These are phyloP conservation scores for Lordiphosa collinella DNA, from an alignment of 1,140 invertebrate species.

Conservation along the genomic window DNA sequence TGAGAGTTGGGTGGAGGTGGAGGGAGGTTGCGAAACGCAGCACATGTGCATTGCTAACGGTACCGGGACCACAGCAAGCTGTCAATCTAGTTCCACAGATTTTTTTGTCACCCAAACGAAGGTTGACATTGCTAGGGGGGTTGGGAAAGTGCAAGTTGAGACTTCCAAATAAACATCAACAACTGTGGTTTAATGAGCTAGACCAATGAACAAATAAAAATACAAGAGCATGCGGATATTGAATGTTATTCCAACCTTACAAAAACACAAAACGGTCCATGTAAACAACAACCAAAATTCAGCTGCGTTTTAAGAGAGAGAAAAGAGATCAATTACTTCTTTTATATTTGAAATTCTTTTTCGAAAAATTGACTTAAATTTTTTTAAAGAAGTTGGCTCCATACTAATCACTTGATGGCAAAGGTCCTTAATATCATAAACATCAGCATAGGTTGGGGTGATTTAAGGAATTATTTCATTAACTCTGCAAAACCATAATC, in stretches of 20 bases:
- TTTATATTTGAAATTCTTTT: too few species aligned
- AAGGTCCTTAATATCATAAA: too few species aligned
- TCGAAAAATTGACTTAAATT: too few species aligned
- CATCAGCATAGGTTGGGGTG: too few species aligned
- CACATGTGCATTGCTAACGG: conserved; percentile 49
- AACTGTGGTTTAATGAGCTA: conserved; percentile 3
- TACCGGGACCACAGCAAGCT: conserved; percentile 11
- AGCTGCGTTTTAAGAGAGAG: too few species aligned
- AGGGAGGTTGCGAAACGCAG: conserved; percentile 55
- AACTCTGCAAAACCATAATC: too few species aligned
- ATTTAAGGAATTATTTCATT: too few species aligned
- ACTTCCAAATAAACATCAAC: neutral
- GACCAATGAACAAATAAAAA: neutral
- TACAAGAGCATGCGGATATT: neutral
- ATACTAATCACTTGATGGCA: too few species aligned
- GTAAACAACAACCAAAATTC: too few species aligned
- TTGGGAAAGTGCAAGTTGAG: conserved; percentile 24
- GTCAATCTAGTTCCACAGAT: conserved; percentile 34
- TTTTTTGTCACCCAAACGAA: conserved; percentile 31
- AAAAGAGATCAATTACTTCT: too few species aligned
- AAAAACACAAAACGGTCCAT: too few species aligned
- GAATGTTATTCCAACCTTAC: neutral
- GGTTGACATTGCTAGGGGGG: conserved; percentile 17
- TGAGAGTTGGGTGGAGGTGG: conserved; percentile 11
- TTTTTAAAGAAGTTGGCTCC: too few species aligned